Percentiles rank a stretch among this genome's conserved stretches.
These are phyloP conservation scores for Drosophila dunni DNA, from an alignment of 1,140 invertebrate species.

Conservation along the genomic window DNA sequence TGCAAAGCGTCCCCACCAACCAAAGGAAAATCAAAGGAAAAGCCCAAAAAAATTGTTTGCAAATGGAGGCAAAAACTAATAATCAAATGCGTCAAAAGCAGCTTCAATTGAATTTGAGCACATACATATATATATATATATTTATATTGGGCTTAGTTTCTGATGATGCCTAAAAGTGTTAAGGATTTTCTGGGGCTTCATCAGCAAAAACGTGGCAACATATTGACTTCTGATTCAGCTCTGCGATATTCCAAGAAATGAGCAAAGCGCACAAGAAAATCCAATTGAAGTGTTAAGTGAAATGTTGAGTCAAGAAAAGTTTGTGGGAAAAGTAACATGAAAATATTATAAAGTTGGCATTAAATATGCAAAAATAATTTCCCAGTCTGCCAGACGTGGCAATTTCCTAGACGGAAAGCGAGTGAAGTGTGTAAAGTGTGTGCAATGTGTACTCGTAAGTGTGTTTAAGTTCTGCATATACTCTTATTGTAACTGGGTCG, in stretches of 20 bases:
- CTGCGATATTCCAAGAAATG: neutral
- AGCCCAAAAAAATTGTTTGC: neutral
- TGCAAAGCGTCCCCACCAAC: neutral
- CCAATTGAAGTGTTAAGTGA: neutral
- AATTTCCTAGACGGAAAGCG: slow-evolving; percentile 19
- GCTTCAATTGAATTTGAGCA: slow-evolving; percentile 25
- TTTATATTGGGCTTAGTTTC: slow-evolving; percentile 19
- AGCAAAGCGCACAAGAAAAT: neutral
- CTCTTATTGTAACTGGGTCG: slow-evolving; percentile 2
- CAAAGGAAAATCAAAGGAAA: slow-evolving; percentile 29
- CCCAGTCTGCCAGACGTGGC: slow-evolving; percentile 12
- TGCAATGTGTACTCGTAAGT: slow-evolving; percentile 6
- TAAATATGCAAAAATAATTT: slow-evolving; percentile 35
- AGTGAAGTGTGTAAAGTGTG: neutral
- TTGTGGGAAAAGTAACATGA: too few relatives aligned
- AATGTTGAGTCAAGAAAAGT: neutral
- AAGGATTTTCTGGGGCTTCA: slow-evolving; percentile 6
- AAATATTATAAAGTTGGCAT: neutral
- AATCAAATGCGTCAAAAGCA: slow-evolving; percentile 40
- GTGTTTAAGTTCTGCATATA: neutral
- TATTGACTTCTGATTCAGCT: slow-evolving; percentile 1
- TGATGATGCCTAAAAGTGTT: slow-evolving; percentile 13
- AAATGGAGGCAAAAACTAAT: slow-evolving; percentile 28
- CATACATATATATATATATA: too few relatives aligned
- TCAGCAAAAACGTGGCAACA: slow-evolving; percentile 19